Evolutionary conservation across 2,888 invertebrate genomes (phyloP).

Genomic region (Boloria euphrosyne): DNA sequence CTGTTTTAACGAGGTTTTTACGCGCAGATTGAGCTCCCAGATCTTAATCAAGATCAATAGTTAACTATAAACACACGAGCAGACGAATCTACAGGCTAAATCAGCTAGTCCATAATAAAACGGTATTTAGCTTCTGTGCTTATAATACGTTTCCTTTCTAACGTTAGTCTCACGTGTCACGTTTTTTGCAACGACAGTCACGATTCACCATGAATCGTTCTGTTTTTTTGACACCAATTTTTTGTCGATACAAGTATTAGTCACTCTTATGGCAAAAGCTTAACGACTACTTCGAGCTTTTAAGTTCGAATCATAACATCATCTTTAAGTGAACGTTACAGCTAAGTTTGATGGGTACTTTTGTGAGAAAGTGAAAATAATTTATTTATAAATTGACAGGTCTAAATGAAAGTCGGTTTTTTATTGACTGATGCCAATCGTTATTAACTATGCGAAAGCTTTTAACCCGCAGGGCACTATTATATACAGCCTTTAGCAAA

Average conservation of each 20-base stretch:
- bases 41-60: too few species aligned
- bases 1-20: too few species aligned
- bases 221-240: conserved; percentile 54
- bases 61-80: too few species aligned
- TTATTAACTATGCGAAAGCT: conserved; percentile 24
- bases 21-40: too few species aligned
- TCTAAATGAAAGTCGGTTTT: conserved; percentile 31
- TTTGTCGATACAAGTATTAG: conserved; percentile 38
- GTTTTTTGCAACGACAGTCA: neutral
- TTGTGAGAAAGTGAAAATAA: conserved; percentile 36
- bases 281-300: conserved; percentile 48
- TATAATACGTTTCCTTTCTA: neutral
- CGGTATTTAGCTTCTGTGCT: neutral
- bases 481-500: neutral
- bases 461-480: neutral
- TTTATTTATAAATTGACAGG: conserved; percentile 32
- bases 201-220: conserved; percentile 59
- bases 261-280: conserved; percentile 42
- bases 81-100: too few species aligned
- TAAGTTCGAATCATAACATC: neutral
- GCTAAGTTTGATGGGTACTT: conserved; percentile 28
- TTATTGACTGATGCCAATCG: conserved; percentile 26
- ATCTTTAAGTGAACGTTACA: conserved; percentile 33
- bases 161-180: conserved; percentile 2
- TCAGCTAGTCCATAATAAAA: too few species aligned